Percentiles rank a stretch among this genome's conserved stretches.
These are phyloP conservation scores for Asteroscopus sphinx DNA, from an alignment of 2,888 invertebrate species.

Conservation along the genomic window DNA sequence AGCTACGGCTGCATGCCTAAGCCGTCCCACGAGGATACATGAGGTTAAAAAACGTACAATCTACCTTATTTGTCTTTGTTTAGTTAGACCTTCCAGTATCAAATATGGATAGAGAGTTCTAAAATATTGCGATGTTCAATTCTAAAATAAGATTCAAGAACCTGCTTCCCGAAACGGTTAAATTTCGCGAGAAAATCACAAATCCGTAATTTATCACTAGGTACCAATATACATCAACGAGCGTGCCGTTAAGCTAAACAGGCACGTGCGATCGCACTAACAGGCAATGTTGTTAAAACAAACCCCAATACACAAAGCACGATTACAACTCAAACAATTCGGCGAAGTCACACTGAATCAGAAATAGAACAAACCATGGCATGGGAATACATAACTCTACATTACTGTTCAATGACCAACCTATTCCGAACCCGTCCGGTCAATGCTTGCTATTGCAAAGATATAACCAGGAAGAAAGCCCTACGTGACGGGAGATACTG, in stretches of 20 bases:
- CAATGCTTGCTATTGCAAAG: conserved; percentile 5
- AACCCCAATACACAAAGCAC: conserved; percentile 75
- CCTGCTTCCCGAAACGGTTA: not conserved
- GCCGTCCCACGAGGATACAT: conserved; percentile 17
- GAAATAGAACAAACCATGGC: conserved; percentile 60
- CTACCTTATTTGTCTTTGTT: not conserved
- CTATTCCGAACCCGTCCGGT: conserved; percentile 8
- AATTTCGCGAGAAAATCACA: conserved; percentile 38
- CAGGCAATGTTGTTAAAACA: conserved; percentile 84
- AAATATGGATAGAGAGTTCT: conserved; percentile 1
- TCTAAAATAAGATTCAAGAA: not conserved
- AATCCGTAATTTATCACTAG: conserved; percentile 66
- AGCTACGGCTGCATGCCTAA: conserved; percentile 31
- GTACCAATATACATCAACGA: conserved; percentile 60
- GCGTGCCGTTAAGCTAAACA: conserved; percentile 80
- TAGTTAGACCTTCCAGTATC: not conserved
- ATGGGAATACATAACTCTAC: conserved; percentile 38
- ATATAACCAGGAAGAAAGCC: not conserved
- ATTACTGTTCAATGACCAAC: conserved; percentile 28
- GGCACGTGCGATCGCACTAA: conserved; percentile 81
- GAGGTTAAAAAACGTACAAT: conserved; percentile 2
- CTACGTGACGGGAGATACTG: too few species aligned
- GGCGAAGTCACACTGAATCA: conserved; percentile 65
- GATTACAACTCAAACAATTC: conserved; percentile 67
- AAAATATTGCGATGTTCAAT: not conserved